phyloP scores from a whole-genome alignment of 2,113 vertebrate genomes.

The Myocastor coypus region DNA sequence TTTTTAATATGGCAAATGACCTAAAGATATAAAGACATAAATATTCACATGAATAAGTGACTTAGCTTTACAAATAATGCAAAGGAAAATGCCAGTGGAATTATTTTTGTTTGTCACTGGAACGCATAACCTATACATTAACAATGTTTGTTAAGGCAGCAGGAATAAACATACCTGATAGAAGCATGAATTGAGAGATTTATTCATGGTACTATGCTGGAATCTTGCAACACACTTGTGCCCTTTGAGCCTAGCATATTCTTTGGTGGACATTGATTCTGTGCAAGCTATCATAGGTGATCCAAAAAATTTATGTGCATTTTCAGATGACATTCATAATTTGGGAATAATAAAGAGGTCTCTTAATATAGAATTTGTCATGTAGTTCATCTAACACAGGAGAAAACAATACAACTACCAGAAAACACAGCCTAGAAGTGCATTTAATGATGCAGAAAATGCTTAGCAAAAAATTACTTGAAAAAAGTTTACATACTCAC shows the following conservation, averaged over 20 bases:
- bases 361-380: background rate
- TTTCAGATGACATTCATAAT: background rate
- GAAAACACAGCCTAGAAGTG: conserved; percentile 13
- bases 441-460: conserved; percentile 61
- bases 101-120: conserved; percentile 32
- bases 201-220: background rate
- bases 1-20: background rate
- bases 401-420: background rate
- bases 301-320: background rate
- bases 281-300: background rate
- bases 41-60: background rate
- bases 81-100: background rate
- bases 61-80: background rate
- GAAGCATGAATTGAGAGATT: background rate
- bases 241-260: conserved; percentile 16
- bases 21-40: background rate
- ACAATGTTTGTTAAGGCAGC: background rate
- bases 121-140: background rate
- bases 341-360: conserved; percentile 39
- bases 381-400: background rate
- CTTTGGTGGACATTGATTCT: background rate
- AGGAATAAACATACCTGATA: background rate
- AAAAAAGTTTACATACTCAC: conserved; percentile 33
- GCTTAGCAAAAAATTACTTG: conserved; percentile 49
- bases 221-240: background rate